phyloP scores from a whole-genome alignment of 2,113 vertebrate genomes.

The Fukomys damarensis region DNA sequence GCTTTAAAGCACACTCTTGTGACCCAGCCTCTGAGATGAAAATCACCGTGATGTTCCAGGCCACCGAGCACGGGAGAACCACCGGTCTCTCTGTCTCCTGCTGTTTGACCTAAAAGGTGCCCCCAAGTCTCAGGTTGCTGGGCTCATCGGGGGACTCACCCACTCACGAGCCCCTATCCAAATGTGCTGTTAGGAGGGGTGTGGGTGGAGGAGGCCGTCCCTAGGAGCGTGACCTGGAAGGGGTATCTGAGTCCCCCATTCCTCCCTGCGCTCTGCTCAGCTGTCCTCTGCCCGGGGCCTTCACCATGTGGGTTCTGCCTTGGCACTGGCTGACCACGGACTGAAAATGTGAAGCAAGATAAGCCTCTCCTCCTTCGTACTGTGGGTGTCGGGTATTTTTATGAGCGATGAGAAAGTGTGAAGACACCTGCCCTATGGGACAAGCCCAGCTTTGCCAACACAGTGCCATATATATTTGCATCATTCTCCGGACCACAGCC shows the following conservation, averaged over 20 bases:
- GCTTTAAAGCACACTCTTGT: not conserved
- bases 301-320: not conserved
- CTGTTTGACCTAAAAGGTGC: not conserved
- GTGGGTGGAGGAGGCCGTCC: not conserved
- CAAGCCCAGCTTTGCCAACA: slow-evolving; percentile 86
- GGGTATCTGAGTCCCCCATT: not conserved
- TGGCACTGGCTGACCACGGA: not conserved
- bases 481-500: slow-evolving; percentile 91
- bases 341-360: not conserved
- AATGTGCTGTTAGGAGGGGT: not conserved
- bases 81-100: slow-evolving; percentile 72
- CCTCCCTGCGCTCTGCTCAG: not conserved
- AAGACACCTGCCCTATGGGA: not conserved
- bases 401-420: not conserved
- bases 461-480: slow-evolving; percentile 92
- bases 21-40: slow-evolving; percentile 89
- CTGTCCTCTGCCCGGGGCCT: not conserved
- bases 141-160: not conserved
- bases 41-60: slow-evolving; percentile 88
- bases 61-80: slow-evolving; percentile 91
- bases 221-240: not conserved
- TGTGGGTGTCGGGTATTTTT: not conserved
- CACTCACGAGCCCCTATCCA: not conserved
- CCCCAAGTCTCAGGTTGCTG: not conserved
- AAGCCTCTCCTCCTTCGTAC: not conserved